phyloP scores from a whole-genome alignment of 2,797 vertebrate genomes.

The Ambastaia sidthimunki region DNA sequence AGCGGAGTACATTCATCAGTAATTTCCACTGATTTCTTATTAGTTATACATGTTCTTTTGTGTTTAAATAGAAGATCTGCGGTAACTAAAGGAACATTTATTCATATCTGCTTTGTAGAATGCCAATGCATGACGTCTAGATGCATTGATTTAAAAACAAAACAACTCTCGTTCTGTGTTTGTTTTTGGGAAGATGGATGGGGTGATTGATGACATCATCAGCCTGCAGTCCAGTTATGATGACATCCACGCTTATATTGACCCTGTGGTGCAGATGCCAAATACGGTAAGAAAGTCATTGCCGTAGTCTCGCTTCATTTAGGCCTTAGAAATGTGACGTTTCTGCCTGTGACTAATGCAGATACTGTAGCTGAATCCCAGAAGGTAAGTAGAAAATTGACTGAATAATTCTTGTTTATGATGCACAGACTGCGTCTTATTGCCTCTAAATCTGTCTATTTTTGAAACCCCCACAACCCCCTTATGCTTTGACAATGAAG shows the following conservation, averaged over 20 bases:
- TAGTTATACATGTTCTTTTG: background rate
- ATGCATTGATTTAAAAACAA: background rate
- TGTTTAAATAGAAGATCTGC: background rate
- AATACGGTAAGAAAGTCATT: slow-evolving; percentile 85
- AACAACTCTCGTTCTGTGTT: slow-evolving; percentile 21
- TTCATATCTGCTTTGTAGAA: background rate
- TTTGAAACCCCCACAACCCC: slow-evolving; percentile 24
- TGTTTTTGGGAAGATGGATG: slow-evolving; percentile 84
- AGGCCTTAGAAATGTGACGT: slow-evolving; percentile 16
- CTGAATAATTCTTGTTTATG: slow-evolving; percentile 39
- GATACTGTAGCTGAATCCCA: slow-evolving; percentile 44
- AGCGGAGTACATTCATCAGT: slow-evolving; percentile 25
- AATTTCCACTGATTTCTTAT: slow-evolving; percentile 12
- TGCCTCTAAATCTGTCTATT: slow-evolving; percentile 48
- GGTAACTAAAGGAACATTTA: background rate
- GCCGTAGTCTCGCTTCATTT: background rate
- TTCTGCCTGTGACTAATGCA: slow-evolving; percentile 31
- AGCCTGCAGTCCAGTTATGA: slow-evolving; percentile 88
- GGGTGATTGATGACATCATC: slow-evolving; percentile 97
- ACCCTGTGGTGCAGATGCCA: slow-evolving; percentile 89
- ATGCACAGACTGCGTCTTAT: slow-evolving; percentile 23
- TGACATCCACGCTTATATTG: slow-evolving; percentile 88
- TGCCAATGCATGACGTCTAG: slow-evolving; percentile 4
- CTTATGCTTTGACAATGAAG: slow-evolving; percentile 52
- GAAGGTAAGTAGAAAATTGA: slow-evolving; percentile 43